These are phyloP conservation scores for Peribatodes rhomboidaria DNA, from an alignment of 2,888 invertebrate species.

Conservation along the genomic window DNA sequence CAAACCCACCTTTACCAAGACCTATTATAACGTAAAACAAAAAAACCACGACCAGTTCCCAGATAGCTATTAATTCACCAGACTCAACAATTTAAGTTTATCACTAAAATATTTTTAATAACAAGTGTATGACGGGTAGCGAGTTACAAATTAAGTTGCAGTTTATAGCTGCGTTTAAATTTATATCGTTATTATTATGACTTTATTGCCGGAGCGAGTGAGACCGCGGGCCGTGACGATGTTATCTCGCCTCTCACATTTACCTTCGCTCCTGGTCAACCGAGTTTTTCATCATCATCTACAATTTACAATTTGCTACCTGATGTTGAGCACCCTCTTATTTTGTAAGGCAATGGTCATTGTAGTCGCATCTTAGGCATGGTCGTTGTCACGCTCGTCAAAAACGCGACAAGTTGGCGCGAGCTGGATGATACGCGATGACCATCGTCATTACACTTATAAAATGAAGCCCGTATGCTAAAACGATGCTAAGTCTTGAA, in stretches of 20 bases:
- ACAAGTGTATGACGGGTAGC: conserved; percentile 33
- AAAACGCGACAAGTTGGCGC: no score
- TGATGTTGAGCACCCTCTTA: no score
- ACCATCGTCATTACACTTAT: no score
- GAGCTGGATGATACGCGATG: no score
- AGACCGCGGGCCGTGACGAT: conserved; percentile 34
- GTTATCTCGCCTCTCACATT: conserved; percentile 21
- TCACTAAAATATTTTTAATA: conserved; percentile 34
- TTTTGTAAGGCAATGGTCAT: no score
- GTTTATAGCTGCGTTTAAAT: conserved; percentile 35
- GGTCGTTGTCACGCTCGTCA: no score
- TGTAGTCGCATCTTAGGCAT: no score
- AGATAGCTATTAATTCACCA: conserved; percentile 25
- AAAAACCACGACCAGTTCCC: conserved; percentile 5
- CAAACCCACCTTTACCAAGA: no score
- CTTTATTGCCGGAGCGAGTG: conserved; percentile 27
- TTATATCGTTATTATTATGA: conserved; percentile 34
- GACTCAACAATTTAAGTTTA: conserved; percentile 28
- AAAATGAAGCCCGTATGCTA: no score
- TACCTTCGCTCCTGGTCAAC: conserved; percentile 19
- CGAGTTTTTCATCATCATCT: neutral
- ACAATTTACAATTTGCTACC: no score
- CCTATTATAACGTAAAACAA: no score
- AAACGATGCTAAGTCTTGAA: no score
- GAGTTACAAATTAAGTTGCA: conserved; percentile 34